These are phyloP conservation scores for Drosophila flavopinicola DNA, from an alignment of 2,888 invertebrate genomes.

Conservation along the genomic window DNA sequence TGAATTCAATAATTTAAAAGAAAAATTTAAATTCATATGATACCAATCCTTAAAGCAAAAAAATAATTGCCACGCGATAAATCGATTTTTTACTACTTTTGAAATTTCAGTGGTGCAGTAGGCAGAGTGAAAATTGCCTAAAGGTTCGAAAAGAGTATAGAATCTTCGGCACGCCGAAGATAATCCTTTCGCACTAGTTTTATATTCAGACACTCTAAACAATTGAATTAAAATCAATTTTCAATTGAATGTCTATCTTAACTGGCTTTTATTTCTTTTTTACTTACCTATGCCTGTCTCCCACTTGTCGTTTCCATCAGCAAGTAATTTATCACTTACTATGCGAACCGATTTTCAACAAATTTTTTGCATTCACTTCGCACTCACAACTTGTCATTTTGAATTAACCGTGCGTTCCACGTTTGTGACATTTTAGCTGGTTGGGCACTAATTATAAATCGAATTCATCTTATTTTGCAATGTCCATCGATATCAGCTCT, in stretches of 20 bases:
- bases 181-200: too few species aligned
- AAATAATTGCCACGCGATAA: too few species aligned
- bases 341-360: conserved; percentile 20
- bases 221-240: not conserved
- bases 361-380: not conserved
- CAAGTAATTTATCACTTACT: conserved; percentile 29
- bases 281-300: conserved; percentile 1
- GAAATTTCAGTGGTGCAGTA: too few species aligned
- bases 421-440: conserved; percentile 3
- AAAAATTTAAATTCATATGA: too few species aligned
- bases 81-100: too few species aligned
- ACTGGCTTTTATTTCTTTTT: not conserved
- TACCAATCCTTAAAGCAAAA: too few species aligned
- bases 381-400: conserved; percentile 15
- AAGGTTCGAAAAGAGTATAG: too few species aligned
- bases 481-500: conserved; percentile 24
- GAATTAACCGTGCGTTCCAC: conserved; percentile 31
- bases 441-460: conserved; percentile 40
- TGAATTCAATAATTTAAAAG: too few species aligned
- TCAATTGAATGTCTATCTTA: not conserved
- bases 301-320: conserved; percentile 21
- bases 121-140: too few species aligned
- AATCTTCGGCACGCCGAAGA: too few species aligned
- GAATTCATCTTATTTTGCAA: conserved; percentile 40
- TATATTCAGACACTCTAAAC: not conserved